Evolutionary conservation across 2,113 vertebrate species (phyloP).

Genomic region (Rafetus swinhoei): DNA sequence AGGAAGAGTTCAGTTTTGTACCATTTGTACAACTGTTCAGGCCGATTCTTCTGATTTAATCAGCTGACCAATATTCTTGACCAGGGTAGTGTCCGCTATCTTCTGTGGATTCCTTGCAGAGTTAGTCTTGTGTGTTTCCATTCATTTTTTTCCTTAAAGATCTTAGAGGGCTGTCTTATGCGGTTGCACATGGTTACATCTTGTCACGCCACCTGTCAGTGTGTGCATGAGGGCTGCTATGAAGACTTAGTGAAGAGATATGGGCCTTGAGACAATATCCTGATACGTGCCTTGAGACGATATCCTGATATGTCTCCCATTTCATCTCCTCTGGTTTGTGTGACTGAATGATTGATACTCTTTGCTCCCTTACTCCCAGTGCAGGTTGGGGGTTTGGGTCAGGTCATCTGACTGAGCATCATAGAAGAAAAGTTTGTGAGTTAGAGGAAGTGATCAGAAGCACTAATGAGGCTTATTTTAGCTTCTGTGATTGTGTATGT

Average conservation of each 20-base stretch:
- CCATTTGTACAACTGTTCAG: background rate
- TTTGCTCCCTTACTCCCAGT: background rate
- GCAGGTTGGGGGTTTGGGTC: background rate
- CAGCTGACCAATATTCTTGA: background rate
- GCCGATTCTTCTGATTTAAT: constrained; percentile 17
- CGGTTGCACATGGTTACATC: constrained; percentile 7
- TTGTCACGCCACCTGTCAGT: background rate
- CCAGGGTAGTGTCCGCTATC: constrained; percentile 14
- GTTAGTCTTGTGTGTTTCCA: background rate
- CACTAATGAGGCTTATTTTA: background rate
- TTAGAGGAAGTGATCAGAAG: background rate
- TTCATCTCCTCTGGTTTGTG: background rate
- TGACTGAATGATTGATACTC: background rate
- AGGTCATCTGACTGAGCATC: background rate
- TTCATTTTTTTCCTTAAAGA: background rate
- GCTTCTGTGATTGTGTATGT: background rate
- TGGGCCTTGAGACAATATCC: background rate
- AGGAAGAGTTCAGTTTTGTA: constrained; percentile 30
- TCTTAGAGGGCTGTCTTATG: background rate
- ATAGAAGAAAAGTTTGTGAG: constrained; percentile 23
- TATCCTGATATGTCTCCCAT: constrained; percentile 12
- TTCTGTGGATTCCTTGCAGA: constrained; percentile 9
- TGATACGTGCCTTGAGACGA: too few species aligned
- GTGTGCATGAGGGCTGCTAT: background rate
- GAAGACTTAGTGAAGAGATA: constrained; percentile 14